Evolutionary conservation across 2,888 invertebrate species (phyloP).

Genomic region (Trissolcus brochymenae): DNA sequence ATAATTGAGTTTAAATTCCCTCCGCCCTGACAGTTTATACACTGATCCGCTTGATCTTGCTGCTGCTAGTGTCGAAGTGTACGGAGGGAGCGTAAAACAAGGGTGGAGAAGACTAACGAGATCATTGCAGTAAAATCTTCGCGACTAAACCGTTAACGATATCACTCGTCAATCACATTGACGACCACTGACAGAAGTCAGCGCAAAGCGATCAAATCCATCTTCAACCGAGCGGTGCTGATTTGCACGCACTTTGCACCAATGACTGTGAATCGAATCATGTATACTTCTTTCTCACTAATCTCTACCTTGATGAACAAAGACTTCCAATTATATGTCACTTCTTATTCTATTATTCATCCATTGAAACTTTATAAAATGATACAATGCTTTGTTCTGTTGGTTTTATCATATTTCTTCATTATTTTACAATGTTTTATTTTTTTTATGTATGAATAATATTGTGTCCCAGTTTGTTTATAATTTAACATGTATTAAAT

Average conservation of each 20-base stretch:
- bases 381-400: too few relatives aligned
- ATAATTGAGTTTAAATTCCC: slow-evolving; percentile 37
- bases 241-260: slow-evolving; percentile 65
- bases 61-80: slow-evolving; percentile 46
- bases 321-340: neutral
- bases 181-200: slow-evolving; percentile 68
- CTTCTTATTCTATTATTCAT: neutral
- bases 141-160: slow-evolving; percentile 72
- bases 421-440: too few relatives aligned
- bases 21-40: slow-evolving; percentile 24
- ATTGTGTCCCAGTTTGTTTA: too few relatives aligned
- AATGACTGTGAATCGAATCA: slow-evolving; percentile 68
- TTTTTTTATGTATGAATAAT: too few relatives aligned
- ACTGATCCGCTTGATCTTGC: slow-evolving; percentile 52
- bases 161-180: slow-evolving; percentile 74
- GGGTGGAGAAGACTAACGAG: slow-evolving; percentile 67
- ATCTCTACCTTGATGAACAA: too few relatives aligned
- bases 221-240: slow-evolving; percentile 64
- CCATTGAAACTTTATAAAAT: neutral
- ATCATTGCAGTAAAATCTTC: slow-evolving; percentile 67
- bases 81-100: slow-evolving; percentile 53
- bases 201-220: slow-evolving; percentile 65
- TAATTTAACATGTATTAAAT: too few relatives aligned
- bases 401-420: too few relatives aligned
- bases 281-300: slow-evolving; percentile 23